Percentiles rank a stretch among this genome's conserved stretches.
phyloP scores from a whole-genome alignment of 2,113 vertebrate species.

The Anguilla japonica region DNA sequence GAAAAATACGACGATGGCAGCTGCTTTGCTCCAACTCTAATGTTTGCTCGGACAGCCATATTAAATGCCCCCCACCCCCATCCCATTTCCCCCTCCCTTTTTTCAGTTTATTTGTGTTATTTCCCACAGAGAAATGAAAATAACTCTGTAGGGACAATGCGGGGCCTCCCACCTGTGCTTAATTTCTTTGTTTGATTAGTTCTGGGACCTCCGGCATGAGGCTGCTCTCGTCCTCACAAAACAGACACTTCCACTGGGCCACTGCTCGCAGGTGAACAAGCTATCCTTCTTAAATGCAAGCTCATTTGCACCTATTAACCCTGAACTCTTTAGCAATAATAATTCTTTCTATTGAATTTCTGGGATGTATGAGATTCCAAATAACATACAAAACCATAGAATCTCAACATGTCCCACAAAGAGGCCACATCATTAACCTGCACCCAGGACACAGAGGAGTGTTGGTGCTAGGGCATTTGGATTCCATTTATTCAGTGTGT shows the following conservation, averaged over 20 bases:
- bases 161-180: slow-evolving; percentile 16
- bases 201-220: neutral
- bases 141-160: neutral
- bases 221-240: neutral
- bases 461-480: neutral
- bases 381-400: neutral
- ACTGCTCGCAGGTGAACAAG: slow-evolving; percentile 10
- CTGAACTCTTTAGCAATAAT: neutral
- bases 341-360: neutral
- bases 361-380: slow-evolving; percentile 8
- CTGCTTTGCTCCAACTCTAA: neutral
- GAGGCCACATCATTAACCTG: neutral
- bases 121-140: neutral
- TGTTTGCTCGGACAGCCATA: neutral
- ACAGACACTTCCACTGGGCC: neutral
- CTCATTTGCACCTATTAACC: neutral
- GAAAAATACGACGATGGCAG: neutral
- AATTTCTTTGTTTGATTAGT: slow-evolving; percentile 20
- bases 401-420: neutral
- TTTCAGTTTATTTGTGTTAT: neutral
- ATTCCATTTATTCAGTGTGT: neutral
- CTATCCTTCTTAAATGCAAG: neutral
- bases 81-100: neutral
- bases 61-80: neutral
- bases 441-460: neutral